Conservation (phyloP, 2,113 vertebrate genomes). For the Corydoras maculifer region DNA sequence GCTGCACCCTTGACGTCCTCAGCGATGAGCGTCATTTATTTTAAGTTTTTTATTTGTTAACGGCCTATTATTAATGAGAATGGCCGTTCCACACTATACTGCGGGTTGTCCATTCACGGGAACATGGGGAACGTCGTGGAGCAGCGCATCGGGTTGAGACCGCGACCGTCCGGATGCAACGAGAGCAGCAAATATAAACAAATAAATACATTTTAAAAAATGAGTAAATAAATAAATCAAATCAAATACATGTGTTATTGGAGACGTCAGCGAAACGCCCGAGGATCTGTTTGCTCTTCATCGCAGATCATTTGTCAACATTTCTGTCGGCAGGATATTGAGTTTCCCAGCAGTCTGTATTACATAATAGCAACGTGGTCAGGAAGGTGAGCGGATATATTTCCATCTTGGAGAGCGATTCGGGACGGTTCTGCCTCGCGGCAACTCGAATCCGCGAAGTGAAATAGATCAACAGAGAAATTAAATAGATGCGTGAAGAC, state of each 20-base stretch:
- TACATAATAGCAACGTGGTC: not conserved
- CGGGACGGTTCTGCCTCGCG: not conserved
- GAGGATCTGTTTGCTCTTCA: constrained; percentile 10
- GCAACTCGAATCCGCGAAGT: too few species aligned
- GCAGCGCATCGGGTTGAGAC: too few species aligned
- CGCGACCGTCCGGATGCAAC: not conserved
- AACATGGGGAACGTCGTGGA: too few species aligned
- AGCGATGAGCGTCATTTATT: too few species aligned
- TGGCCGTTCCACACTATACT: too few species aligned
- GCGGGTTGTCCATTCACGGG: too few species aligned
- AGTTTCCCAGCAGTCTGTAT: constrained; percentile 10
- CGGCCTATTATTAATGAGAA: too few species aligned
- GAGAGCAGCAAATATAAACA: not conserved
- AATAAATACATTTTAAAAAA: not conserved
- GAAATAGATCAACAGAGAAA: too few species aligned
- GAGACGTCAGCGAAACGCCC: not conserved
- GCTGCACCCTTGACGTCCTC: too few species aligned
- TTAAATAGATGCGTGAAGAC: too few species aligned
- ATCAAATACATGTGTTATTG: not conserved
- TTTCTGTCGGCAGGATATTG: constrained; percentile 3
- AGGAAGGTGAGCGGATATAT: constrained; percentile 1
- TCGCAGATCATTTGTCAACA: constrained; percentile 11
- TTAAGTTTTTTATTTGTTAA: too few species aligned
- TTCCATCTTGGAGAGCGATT: not conserved
- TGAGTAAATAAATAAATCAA: not conserved